Evolutionary conservation across 2,797 vertebrate genomes (phyloP), one percentile per base, ranked within the genome.

Genomic region (Chloroceryle inda): DNA sequence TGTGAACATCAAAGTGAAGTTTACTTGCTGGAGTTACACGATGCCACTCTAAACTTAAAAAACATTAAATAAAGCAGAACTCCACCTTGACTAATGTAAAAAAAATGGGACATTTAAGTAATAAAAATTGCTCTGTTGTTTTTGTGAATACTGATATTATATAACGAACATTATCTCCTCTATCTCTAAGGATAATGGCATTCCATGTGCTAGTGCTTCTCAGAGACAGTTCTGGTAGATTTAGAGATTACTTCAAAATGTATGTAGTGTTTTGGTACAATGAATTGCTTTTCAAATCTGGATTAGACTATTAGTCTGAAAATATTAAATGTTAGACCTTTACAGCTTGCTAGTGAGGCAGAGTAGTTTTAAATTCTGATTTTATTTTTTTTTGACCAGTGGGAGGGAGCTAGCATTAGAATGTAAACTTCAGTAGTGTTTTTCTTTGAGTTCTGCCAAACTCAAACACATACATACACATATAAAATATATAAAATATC

Each of bases 201-300:
- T 66, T 80, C 68, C 16, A 29, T 71, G 73, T 82, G 33, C 53
- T 77, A 67, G 59, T 58, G 74, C 44, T 96, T 95, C 92, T 89
- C 88, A 74, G 83, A 94, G 72, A n/a, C 37, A 74, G 59, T 92
- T 85, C 63, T 94, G 47, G 73, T 91, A 94, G 89, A 93, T 96
- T 96, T 96, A 92, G 76, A 95, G 92, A 95, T 96, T 94, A 94
- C 91, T 95, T 62, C 53, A 66, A 86, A 88, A 91, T 38, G 3
- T 84, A 67, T 92, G n/a, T 81, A 52, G 85, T 5, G 23, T 88
- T 92, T 89, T 68, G 64, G 61, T 85, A 59, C 78, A 80, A 66
- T 64, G 62, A 94, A 93, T 91, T 97, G 66, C 79, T 88, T 94
- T 89, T 79, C 38, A 92, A 95, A 97, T 91, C 89, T 94, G 96